Evolutionary conservation across 2,797 vertebrate genomes (phyloP).

Genomic region (Tenualosa ilisha): DNA sequence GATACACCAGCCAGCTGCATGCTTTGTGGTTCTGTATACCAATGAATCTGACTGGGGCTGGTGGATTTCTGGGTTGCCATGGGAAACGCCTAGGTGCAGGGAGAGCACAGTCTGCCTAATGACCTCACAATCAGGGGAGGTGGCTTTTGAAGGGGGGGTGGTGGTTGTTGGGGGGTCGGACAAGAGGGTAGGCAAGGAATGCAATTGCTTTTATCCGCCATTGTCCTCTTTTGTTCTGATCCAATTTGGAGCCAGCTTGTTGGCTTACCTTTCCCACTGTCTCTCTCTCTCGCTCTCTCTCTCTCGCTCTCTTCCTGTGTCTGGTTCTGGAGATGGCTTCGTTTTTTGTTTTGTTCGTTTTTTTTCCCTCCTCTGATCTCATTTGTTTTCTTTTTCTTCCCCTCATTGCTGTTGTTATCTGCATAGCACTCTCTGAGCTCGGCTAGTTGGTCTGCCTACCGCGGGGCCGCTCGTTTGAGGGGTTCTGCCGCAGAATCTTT

Average conservation of each 20-base stretch:
- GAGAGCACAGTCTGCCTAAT: slow-evolving; percentile 9
- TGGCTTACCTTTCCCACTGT: slow-evolving; percentile 32
- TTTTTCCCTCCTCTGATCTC: slow-evolving; percentile 13
- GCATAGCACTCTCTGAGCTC: slow-evolving; percentile 40
- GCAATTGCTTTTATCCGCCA: slow-evolving; percentile 6
- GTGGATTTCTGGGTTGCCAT: slow-evolving; percentile 19
- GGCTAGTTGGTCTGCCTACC: slow-evolving; percentile 30
- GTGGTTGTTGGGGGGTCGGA: not conserved
- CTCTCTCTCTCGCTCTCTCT: slow-evolving; percentile 26
- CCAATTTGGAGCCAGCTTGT: slow-evolving; percentile 38
- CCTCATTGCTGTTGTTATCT: slow-evolving; percentile 34
- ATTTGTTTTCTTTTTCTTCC: slow-evolving; percentile 33
- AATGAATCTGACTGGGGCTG: slow-evolving; percentile 6
- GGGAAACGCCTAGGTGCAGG: slow-evolving; percentile 7
- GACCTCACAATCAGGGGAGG: not conserved
- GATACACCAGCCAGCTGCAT: not conserved
- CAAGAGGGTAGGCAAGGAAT: not conserved
- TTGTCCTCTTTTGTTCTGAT: not conserved
- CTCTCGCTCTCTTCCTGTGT: slow-evolving; percentile 35
- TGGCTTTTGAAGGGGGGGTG: not conserved
- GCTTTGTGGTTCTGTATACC: not conserved
- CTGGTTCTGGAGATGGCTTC: slow-evolving; percentile 29
- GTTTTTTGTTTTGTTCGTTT: not conserved
- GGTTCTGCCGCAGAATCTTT: slow-evolving; percentile 21
- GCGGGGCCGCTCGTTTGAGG: slow-evolving; percentile 33